These are phyloP conservation scores for Atta texana DNA, from an alignment of 1,140 invertebrate genomes.

Conservation along the genomic window DNA sequence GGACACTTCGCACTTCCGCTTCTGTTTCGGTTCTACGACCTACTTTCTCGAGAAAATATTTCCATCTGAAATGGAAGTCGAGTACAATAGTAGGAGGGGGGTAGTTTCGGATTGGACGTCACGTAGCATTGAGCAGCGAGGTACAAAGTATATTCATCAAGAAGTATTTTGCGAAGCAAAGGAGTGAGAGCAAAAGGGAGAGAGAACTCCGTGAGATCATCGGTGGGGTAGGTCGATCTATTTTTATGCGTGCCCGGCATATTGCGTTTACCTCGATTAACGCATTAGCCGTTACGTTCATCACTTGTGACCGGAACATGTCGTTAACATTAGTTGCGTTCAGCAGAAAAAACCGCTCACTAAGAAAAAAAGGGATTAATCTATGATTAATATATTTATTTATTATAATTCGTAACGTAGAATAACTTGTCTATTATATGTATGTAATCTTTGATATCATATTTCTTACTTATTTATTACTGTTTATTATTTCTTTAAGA, in stretches of 20 bases:
- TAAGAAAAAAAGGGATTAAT: too few species aligned
- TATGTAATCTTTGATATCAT: too few species aligned
- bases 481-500: too few species aligned
- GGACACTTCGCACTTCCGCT: slow-evolving; percentile 33
- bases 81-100: slow-evolving; percentile 1
- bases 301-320: slow-evolving; percentile 48
- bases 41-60: slow-evolving; percentile 66
- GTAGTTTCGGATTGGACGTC: slow-evolving; percentile 38
- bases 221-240: slow-evolving; percentile 67
- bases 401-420: too few species aligned
- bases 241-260: slow-evolving; percentile 67
- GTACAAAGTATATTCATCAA: slow-evolving; percentile 58
- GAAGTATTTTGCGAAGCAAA: slow-evolving; percentile 4
- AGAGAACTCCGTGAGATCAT: slow-evolving; percentile 36
- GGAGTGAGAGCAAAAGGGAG: slow-evolving; percentile 28
- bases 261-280: slow-evolving; percentile 66
- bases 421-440: too few species aligned
- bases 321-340: slow-evolving; percentile 41
- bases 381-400: too few species aligned
- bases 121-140: neutral
- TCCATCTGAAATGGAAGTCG: slow-evolving; percentile 19
- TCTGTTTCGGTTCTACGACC: slow-evolving; percentile 56
- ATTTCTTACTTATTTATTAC: too few species aligned
- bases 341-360: too few species aligned
- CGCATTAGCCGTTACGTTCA: slow-evolving; percentile 50